These are phyloP conservation scores for Herminia tarsipennalis DNA, from an alignment of 2,888 invertebrate species.

Conservation along the genomic window DNA sequence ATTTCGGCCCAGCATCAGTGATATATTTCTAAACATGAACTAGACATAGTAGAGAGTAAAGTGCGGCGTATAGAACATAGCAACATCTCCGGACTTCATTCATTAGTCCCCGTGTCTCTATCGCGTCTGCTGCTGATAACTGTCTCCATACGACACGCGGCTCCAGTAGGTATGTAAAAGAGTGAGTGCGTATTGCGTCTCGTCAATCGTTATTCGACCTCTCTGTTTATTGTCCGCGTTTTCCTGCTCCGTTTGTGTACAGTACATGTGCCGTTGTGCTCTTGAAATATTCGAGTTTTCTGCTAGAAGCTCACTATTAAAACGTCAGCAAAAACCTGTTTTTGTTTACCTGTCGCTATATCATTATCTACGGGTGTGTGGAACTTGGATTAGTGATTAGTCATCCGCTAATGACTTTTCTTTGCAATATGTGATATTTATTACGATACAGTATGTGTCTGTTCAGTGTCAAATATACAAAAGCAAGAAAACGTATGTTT, in stretches of 20 bases:
- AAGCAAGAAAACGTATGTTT: slow-evolving; percentile 56
- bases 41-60: slow-evolving; percentile 21
- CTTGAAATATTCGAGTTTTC: slow-evolving; percentile 43
- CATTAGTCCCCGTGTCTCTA: slow-evolving; percentile 56
- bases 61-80: slow-evolving; percentile 21
- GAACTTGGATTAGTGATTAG: slow-evolving; percentile 35
- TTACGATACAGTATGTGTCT: slow-evolving; percentile 19
- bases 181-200: slow-evolving; percentile 51
- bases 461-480: slow-evolving; percentile 37
- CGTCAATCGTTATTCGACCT: slow-evolving; percentile 45
- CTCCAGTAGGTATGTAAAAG: slow-evolving; percentile 37
- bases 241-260: slow-evolving; percentile 48
- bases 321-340: slow-evolving; percentile 43
- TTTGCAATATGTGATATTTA: slow-evolving; percentile 24
- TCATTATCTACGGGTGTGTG: slow-evolving; percentile 18
- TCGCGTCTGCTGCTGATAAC: slow-evolving; percentile 60
- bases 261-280: slow-evolving; percentile 43
- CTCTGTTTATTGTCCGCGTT: slow-evolving; percentile 52
- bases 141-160: slow-evolving; percentile 44
- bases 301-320: slow-evolving; percentile 38
- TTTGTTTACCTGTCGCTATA: slow-evolving; percentile 17
- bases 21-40: slow-evolving; percentile 8
- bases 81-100: slow-evolving; percentile 52
- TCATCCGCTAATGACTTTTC: slow-evolving; percentile 38
- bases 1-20: slow-evolving; percentile 8